A percentile compares a stretch with the other conserved stretches of the same genome.
Evolutionary conservation across 2,888 invertebrate species (phyloP).

Genomic region (Morpho achilles): DNA sequence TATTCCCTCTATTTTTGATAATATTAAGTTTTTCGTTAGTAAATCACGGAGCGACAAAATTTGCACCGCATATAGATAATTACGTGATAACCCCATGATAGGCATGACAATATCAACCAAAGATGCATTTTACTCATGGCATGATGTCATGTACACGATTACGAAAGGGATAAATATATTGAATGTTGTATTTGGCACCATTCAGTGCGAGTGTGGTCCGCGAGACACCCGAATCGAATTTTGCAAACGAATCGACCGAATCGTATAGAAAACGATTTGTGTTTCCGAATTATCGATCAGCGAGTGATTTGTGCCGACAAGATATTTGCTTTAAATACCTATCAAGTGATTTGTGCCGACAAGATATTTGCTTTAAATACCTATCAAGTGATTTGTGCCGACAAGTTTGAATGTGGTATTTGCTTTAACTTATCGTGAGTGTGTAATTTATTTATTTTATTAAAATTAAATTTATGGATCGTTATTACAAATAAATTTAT

Average conservation of each 20-base stretch:
- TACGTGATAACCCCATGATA: conserved; percentile 11
- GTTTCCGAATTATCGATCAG: conserved; percentile 7
- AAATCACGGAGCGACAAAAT: too few relatives aligned
- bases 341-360: neutral
- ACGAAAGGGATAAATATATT: conserved; percentile 60
- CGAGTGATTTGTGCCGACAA: neutral
- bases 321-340: too few relatives aligned
- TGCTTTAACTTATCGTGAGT: neutral
- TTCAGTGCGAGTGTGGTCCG: conserved; percentile 51
- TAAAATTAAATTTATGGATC: neutral
- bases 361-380: too few relatives aligned
- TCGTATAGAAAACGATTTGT: neutral
- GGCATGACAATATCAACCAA: conserved; percentile 16
- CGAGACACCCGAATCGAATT: conserved; percentile 39
- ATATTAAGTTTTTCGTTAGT: too few relatives aligned
- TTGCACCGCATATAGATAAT: neutral
- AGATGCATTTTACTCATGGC: conserved; percentile 40
- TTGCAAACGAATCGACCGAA: conserved; percentile 31
- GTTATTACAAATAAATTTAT: too few relatives aligned
- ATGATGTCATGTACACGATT: conserved; percentile 62
- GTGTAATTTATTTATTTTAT: neutral
- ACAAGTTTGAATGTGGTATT: neutral
- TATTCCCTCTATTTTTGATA: too few relatives aligned
- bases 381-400: too few relatives aligned
- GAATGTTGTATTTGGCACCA: conserved; percentile 56